Evolutionary conservation across 2,888 invertebrate genomes (phyloP), one percentile per base, ranked within the genome.

Genomic region (Cantharis lateralis): DNA sequence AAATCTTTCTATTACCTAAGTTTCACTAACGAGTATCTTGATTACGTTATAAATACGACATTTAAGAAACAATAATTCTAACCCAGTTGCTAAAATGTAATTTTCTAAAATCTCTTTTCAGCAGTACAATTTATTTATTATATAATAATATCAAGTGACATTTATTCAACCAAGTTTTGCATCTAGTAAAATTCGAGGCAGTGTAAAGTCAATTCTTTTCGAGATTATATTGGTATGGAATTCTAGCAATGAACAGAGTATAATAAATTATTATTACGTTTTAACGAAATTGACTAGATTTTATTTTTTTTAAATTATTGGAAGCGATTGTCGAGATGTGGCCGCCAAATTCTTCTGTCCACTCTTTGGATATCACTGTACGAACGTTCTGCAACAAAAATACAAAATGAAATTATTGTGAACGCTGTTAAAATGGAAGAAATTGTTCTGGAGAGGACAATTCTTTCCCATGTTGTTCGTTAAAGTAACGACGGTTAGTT

Each of bases 361-460:
- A 89, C 86, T 80, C 89, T 89, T 85, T 91, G 90, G 81, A 91
- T 91, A 84, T 91, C 91, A 82, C 91, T 91, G 83, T 91, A 90
- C 71, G 91, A 91, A 84, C 91, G 90, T 87, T 91, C 91, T 91
- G 87, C 73, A 89, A 88, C 68, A 72, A 78, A 68, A 3, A 20
- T 20, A 20, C 3, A 20, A 20, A 20, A 5, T 5, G 18, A 20
- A 20, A 3, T 5, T 4, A 3, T 20, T 4, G 20, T 4, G 0
- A 20, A 2, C 20, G 3, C 4, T 20, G 20, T 20, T 20, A 64
- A 64, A 11, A 32, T 13, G 32, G 13, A 32, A 32, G 32, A 32
- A 13, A 13, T 32, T 13, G 11, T 32, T 32, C 4, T 48, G 7
- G 48, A 0, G n/a, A 48, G 1, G 48, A 48, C n/a, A 48, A 9